These are phyloP conservation scores for Zootoca vivipara DNA, from an alignment of 2,113 vertebrate genomes.

Conservation along the genomic window DNA sequence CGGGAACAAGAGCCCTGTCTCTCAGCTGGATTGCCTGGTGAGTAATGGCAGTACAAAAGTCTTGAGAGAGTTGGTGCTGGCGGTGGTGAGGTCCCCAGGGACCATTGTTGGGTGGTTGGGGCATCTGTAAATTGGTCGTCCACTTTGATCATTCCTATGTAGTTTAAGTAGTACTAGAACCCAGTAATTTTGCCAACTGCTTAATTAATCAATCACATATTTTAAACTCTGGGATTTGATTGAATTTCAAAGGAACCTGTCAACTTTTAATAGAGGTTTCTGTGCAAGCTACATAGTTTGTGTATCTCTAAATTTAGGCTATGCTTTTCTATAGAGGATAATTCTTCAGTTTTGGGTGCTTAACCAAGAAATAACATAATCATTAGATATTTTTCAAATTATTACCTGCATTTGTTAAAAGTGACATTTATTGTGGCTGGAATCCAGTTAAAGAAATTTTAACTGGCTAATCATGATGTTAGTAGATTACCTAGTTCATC, in stretches of 20 bases:
- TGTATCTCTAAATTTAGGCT: background rate
- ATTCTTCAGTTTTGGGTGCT: background rate
- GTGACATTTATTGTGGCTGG: no score
- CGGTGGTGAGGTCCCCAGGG: background rate
- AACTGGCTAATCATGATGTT: no score
- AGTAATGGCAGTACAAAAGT: slow-evolving; percentile 35
- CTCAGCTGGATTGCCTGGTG: slow-evolving; percentile 86
- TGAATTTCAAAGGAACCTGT: background rate
- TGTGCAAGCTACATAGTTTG: background rate
- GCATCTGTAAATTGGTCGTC: background rate
- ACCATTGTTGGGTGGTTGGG: background rate
- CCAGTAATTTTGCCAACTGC: background rate
- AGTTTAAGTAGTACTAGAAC: background rate
- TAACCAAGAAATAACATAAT: background rate
- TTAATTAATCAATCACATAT: background rate
- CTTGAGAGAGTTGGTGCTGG: background rate
- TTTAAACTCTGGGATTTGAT: background rate
- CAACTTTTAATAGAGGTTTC: background rate
- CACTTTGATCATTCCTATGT: background rate
- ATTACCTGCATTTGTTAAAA: background rate
- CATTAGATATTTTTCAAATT: background rate
- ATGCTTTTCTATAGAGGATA: background rate
- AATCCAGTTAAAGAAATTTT: no score
- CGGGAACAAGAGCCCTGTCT: slow-evolving; percentile 86
- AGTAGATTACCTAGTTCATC: background rate